phyloP scores from a whole-genome alignment of 1,140 invertebrate species.

The Macrostomum lignano region DNA sequence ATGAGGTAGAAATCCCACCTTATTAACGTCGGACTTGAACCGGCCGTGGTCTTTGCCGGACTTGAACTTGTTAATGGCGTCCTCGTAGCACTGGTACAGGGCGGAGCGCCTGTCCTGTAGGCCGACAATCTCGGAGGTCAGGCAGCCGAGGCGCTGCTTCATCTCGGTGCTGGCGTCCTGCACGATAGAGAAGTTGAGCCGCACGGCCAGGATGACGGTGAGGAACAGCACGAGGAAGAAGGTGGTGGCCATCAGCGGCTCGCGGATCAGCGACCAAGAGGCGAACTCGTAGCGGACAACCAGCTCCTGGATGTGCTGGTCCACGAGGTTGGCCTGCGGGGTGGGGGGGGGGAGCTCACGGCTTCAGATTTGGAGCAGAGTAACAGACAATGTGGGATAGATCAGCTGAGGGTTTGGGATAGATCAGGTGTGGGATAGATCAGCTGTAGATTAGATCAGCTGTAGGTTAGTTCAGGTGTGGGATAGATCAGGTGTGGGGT shows the following conservation, averaged over 20 bases:
- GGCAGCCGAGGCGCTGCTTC: no score
- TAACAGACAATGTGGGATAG: no score
- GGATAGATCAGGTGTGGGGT: no score
- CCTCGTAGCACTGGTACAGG: constrained; percentile 37
- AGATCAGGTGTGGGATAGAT: no score
- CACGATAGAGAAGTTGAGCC: constrained; percentile 71
- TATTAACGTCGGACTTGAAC: constrained; percentile 31
- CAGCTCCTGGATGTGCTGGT: constrained; percentile 75
- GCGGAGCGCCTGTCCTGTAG: constrained; percentile 36
- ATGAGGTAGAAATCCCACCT: no score
- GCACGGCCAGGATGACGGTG: constrained; percentile 63
- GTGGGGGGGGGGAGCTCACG: no score
- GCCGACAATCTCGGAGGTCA: background rate
- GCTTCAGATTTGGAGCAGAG: no score
- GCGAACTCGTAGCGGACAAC: constrained; percentile 54
- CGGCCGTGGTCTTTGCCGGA: constrained; percentile 34
- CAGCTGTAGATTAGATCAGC: no score
- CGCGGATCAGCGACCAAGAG: constrained; percentile 49
- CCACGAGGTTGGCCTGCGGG: constrained; percentile 66
- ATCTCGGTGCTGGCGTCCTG: constrained; percentile 19
- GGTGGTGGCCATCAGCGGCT: constrained; percentile 55
- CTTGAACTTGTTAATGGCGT: constrained; percentile 37
- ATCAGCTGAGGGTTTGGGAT: no score
- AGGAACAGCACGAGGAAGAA: constrained; percentile 70
- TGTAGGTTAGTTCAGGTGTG: no score